Conservation (phyloP, 2,888 invertebrate species). For the Prosopocoilus inquinatus region DNA sequence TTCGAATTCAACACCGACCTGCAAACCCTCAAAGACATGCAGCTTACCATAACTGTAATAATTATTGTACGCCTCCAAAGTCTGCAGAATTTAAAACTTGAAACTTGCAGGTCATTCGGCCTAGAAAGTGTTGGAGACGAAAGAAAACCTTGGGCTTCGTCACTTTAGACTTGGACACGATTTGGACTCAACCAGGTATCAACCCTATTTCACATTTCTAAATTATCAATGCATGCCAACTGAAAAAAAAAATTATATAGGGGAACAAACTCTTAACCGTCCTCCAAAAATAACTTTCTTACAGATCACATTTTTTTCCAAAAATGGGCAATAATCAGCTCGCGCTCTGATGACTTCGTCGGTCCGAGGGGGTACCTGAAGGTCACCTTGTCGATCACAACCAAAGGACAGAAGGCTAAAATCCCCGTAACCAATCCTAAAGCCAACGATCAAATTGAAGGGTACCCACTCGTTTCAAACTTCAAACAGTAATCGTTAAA, state of each 20-base stretch:
- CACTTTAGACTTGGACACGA: conserved; percentile 63
- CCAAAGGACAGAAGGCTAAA: conserved; percentile 65
- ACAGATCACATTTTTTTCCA: conserved; percentile 78
- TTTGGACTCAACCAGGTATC: conserved; percentile 69
- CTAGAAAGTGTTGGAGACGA: conserved; percentile 47
- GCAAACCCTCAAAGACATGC: conserved; percentile 57
- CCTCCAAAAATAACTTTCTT: no score
- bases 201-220: background rate
- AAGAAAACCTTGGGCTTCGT: conserved; percentile 60
- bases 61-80: background rate
- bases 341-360: conserved; percentile 53
- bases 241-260: no score
- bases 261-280: background rate
- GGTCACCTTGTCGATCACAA: conserved; percentile 73
- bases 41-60: conserved; percentile 60
- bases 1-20: conserved; percentile 61
- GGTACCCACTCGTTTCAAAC: conserved; percentile 49
- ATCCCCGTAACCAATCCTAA: conserved; percentile 53
- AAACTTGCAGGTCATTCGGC: conserved; percentile 40
- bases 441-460: conserved; percentile 71
- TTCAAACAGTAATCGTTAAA: background rate
- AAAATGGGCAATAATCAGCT: conserved; percentile 79
- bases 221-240: no score
- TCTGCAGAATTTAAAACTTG: background rate
- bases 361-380: conserved; percentile 75